These are phyloP conservation scores for Trisateles emortualis DNA, from an alignment of 2,888 invertebrate genomes.

Conservation along the genomic window DNA sequence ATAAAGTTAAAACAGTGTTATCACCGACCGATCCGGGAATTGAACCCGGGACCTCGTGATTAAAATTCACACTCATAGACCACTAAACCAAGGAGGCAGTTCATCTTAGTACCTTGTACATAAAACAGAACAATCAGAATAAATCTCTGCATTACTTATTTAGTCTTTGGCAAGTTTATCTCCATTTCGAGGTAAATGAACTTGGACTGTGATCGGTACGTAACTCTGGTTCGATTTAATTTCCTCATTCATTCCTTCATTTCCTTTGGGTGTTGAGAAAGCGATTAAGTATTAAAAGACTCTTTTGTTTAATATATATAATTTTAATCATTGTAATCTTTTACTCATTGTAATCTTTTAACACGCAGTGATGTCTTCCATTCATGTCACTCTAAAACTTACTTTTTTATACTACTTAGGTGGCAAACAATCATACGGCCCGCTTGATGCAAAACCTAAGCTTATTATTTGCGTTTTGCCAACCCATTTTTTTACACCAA, in stretches of 20 bases:
- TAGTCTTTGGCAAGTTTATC: not conserved
- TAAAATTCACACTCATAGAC: too few species aligned
- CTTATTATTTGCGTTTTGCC: too few species aligned
- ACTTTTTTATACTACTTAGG: too few species aligned
- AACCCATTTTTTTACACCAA: too few species aligned
- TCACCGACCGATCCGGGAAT: too few species aligned
- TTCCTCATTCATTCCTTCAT: constrained; percentile 24
- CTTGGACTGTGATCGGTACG: not conserved
- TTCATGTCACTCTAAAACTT: too few species aligned
- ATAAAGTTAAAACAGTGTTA: too few species aligned
- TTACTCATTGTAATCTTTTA: not conserved
- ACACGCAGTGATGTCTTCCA: not conserved
- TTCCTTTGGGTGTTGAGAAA: not conserved
- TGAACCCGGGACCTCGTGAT: too few species aligned
- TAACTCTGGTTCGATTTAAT: constrained; percentile 9
- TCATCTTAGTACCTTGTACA: too few species aligned
- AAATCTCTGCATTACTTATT: not conserved
- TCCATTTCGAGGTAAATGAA: not conserved
- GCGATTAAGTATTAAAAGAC: constrained; percentile 1
- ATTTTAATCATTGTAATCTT: not conserved
- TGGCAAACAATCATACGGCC: too few species aligned
- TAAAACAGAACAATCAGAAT: not conserved
- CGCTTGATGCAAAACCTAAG: too few species aligned
- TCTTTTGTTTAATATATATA: not conserved
- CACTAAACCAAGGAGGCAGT: too few species aligned